Percentiles rank a stretch among this genome's conserved stretches.
Evolutionary conservation across 2,888 invertebrate genomes (phyloP).

Genomic region (Smittia sp.): DNA sequence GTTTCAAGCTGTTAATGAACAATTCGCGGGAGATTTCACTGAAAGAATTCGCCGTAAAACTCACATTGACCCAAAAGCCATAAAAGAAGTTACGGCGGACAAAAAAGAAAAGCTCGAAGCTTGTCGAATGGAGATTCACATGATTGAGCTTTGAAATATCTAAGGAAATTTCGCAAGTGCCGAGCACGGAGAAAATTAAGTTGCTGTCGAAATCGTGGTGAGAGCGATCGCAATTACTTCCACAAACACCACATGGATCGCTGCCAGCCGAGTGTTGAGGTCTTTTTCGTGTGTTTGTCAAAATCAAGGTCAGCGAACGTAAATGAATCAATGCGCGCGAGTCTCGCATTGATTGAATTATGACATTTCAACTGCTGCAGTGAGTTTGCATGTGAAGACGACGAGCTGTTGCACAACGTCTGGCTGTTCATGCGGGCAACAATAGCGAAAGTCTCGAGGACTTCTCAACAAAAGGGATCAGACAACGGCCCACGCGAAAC

Average conservation of each 20-base stretch:
- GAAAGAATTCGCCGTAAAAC: constrained; percentile 1
- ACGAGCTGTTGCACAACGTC: no score
- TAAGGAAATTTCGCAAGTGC: neutral
- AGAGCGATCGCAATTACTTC: neutral
- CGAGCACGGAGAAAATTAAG: neutral
- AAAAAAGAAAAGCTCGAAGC: neutral
- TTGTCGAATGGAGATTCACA: neutral
- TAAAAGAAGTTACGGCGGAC: neutral
- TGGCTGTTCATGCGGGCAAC: no score
- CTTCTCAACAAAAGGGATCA: no score
- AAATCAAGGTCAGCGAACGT: constrained; percentile 19
- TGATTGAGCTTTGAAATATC: neutral
- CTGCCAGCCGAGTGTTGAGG: neutral
- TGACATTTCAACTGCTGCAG: neutral
- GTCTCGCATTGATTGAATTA: neutral
- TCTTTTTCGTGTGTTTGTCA: constrained; percentile 15
- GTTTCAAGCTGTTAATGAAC: constrained; percentile 32
- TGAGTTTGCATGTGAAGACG: neutral
- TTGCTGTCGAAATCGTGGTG: neutral
- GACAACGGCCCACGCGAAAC: no score
- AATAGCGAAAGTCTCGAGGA: no score
- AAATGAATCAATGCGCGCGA: neutral
- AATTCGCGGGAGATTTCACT: neutral
- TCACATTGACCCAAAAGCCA: neutral
- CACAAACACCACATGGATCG: neutral